phyloP scores from a whole-genome alignment of 2,797 vertebrate species.

The Amblyraja radiata region DNA sequence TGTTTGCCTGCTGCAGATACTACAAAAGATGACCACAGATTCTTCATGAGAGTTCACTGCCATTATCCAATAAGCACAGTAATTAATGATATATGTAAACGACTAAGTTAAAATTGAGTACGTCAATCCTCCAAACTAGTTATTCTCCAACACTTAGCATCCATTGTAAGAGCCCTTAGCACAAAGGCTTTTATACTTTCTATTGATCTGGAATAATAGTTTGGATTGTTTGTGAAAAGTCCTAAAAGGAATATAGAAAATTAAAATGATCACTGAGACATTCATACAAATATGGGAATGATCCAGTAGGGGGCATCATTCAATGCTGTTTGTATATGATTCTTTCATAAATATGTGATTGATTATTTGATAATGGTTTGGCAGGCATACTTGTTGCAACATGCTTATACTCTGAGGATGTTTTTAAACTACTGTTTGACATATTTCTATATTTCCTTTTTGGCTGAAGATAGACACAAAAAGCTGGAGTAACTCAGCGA shows the following conservation, averaged over 20 bases:
- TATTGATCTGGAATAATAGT: neutral
- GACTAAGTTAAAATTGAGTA: neutral
- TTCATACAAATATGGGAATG: neutral
- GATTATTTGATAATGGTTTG: neutral
- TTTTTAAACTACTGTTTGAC: neutral
- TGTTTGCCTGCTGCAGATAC: neutral
- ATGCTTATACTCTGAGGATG: neutral
- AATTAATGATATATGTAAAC: neutral
- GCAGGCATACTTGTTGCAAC: neutral
- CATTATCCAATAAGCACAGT: neutral
- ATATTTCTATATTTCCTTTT: neutral
- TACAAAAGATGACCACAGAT: neutral
- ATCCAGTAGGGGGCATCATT: neutral
- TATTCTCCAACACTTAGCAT: neutral
- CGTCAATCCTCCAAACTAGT: neutral
- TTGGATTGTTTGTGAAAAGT: neutral
- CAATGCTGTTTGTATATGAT: neutral
- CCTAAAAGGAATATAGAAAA: neutral
- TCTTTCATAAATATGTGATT: neutral
- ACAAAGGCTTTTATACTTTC: neutral
- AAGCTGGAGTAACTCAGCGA: too few species aligned
- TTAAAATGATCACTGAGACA: neutral
- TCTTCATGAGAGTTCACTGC: neutral
- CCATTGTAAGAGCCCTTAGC: neutral
- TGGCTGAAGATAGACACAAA: neutral